Conservation (phyloP, 2,888 invertebrate species). For the Lithophane ornitopus region DNA sequence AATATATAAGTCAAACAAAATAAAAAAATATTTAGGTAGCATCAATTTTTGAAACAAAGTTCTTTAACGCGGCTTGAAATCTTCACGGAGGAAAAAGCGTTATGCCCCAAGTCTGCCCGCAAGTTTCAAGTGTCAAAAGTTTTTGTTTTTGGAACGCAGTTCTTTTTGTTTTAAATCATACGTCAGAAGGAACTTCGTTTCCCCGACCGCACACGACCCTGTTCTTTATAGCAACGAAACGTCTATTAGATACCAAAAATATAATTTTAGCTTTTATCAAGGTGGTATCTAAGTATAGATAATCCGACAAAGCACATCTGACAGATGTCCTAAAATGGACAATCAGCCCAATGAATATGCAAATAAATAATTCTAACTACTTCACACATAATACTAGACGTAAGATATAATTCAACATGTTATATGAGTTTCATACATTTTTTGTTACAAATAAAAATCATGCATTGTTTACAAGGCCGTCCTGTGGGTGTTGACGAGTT, state of each 20-base stretch:
- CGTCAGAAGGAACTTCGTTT: background rate
- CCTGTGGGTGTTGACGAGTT: constrained; percentile 67
- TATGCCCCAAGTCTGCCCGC: too few relatives aligned
- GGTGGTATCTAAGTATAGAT: background rate
- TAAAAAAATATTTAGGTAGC: too few relatives aligned
- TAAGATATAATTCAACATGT: constrained; percentile 24
- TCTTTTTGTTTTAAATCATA: background rate
- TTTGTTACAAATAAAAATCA: constrained; percentile 59
- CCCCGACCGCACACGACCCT: background rate
- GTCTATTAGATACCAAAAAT: background rate
- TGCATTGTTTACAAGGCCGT: constrained; percentile 76
- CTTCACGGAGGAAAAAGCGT: too few relatives aligned
- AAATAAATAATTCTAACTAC: constrained; percentile 49
- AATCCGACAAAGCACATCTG: constrained; percentile 38
- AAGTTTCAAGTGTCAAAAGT: too few relatives aligned
- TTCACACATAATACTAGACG: constrained; percentile 14
- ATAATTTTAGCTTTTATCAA: constrained; percentile 8
- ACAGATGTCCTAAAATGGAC: constrained; percentile 45
- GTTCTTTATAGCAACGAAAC: background rate
- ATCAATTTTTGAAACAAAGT: too few relatives aligned
- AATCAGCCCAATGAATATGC: constrained; percentile 40
- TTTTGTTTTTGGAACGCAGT: too few relatives aligned
- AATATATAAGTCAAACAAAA: too few relatives aligned
- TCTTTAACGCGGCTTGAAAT: too few relatives aligned
- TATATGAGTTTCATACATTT: constrained; percentile 40